A percentile compares a stretch with the other conserved stretches of the same genome.
Evolutionary conservation across 2,797 vertebrate genomes (phyloP).

Genomic region (Nannoperca australis): DNA sequence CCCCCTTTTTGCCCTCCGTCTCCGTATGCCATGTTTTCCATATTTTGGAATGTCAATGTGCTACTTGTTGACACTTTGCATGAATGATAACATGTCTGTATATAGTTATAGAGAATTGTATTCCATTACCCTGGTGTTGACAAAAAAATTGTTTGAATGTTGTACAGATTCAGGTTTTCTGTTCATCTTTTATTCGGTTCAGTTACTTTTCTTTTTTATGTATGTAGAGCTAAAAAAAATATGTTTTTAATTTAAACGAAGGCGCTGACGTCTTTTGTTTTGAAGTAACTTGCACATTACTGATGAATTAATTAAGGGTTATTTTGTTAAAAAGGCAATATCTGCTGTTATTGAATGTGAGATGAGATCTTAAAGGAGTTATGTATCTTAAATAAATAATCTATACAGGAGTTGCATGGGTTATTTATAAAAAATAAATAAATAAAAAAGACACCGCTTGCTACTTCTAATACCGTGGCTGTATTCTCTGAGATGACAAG

Average conservation of each 20-base stretch:
- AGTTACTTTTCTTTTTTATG: slow-evolving; percentile 44
- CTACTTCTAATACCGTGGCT: slow-evolving; percentile 82
- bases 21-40: slow-evolving; percentile 82
- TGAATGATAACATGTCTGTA: slow-evolving; percentile 96
- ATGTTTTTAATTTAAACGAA: slow-evolving; percentile 64
- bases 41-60: slow-evolving; percentile 94
- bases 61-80: slow-evolving; percentile 96
- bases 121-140: slow-evolving; percentile 83
- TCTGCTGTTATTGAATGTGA: slow-evolving; percentile 86
- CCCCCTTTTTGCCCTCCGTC: slow-evolving; percentile 49
- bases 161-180: slow-evolving; percentile 82
- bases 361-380: slow-evolving; percentile 73
- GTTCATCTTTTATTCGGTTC: slow-evolving; percentile 55
- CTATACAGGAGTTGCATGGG: slow-evolving; percentile 81
- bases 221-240: slow-evolving; percentile 66
- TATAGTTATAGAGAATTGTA: slow-evolving; percentile 87
- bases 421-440: slow-evolving; percentile 75
- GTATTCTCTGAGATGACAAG: slow-evolving; percentile 82
- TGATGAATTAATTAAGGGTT: slow-evolving; percentile 34
- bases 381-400: slow-evolving; percentile 81
- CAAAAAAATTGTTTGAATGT: slow-evolving; percentile 81
- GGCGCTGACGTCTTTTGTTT: slow-evolving; percentile 53
- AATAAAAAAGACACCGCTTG: slow-evolving; percentile 80
- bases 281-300: slow-evolving; percentile 82
- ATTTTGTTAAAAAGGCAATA: slow-evolving; percentile 85